Percentiles rank a stretch among this genome's conserved stretches.
phyloP scores from a whole-genome alignment of 2,888 invertebrate species.

The Apamea anceps region DNA sequence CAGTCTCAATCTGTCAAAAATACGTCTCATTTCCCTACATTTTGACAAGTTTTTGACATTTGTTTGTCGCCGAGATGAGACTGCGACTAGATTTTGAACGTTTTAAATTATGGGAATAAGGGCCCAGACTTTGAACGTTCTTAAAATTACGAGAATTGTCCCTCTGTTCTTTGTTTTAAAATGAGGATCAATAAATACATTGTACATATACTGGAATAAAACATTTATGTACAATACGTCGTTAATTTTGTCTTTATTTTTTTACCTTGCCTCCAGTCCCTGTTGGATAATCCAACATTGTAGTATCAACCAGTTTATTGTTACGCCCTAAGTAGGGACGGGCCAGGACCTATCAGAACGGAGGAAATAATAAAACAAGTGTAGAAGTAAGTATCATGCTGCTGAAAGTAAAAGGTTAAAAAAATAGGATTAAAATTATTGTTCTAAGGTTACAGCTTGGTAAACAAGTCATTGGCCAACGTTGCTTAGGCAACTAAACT shows the following conservation, averaged over 20 bases:
- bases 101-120: too few relatives aligned
- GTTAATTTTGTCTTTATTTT: constrained; percentile 32
- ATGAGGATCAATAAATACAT: constrained; percentile 56
- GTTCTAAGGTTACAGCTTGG: not conserved
- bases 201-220: constrained; percentile 68
- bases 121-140: too few relatives aligned
- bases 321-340: not conserved
- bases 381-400: too few relatives aligned
- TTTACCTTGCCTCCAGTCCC: constrained; percentile 50
- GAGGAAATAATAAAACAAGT: not conserved
- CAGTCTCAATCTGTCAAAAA: too few relatives aligned
- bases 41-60: too few relatives aligned
- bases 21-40: too few relatives aligned
- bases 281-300: constrained; percentile 42
- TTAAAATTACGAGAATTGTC: too few relatives aligned
- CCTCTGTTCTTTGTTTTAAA: constrained; percentile 58
- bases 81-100: too few relatives aligned
- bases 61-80: too few relatives aligned
- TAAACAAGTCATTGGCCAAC: not conserved
- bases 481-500: too few relatives aligned
- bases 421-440: too few relatives aligned
- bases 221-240: constrained; percentile 62
- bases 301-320: not conserved
- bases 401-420: not conserved
- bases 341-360: not conserved